Conservation (phyloP, 1,140 invertebrate genomes). For the Bombus terrestris region DNA sequence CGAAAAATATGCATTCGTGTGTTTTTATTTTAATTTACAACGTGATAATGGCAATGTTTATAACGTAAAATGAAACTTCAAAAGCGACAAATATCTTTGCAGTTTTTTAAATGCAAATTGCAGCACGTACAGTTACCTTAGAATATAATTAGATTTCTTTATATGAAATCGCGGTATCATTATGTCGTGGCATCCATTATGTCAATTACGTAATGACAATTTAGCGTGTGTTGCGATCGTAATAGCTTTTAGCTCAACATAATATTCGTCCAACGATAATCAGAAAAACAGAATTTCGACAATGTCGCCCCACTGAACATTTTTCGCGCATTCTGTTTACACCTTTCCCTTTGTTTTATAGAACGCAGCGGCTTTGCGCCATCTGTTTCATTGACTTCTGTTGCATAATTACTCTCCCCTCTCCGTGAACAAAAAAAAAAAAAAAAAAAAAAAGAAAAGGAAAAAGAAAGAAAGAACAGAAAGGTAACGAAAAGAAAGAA, state of each 20-base stretch:
- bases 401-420: neutral
- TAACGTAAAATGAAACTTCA: no score
- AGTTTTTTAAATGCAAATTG: no score
- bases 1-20: no score
- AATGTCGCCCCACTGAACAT: neutral
- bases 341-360: neutral
- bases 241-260: neutral
- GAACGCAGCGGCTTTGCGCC: neutral
- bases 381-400: neutral
- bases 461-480: neutral
- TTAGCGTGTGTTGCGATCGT: neutral
- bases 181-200: no score
- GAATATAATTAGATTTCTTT: no score
- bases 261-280: neutral
- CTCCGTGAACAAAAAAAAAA: neutral
- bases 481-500: neutral
- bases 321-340: neutral
- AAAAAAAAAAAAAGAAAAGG: no score
- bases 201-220: no score
- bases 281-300: neutral
- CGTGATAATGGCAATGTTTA: no score
- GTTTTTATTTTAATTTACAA: no score
- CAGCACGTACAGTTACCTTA: no score
- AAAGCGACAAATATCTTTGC: no score
- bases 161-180: no score